phyloP scores from a whole-genome alignment of 2,888 invertebrate genomes.

The Calliphora vomitoria region DNA sequence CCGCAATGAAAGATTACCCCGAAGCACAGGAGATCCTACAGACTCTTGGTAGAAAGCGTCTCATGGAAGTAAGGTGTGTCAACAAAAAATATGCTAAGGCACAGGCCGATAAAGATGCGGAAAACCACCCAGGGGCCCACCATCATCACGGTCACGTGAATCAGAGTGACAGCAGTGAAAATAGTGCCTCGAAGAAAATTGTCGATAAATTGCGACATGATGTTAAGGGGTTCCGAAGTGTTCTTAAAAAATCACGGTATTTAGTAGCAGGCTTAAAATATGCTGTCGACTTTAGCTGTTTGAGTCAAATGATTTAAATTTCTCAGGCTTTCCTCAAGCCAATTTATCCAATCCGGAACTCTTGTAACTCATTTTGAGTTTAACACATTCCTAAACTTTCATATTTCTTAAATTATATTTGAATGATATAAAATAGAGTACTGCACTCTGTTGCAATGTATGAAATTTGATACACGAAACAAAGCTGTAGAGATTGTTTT shows the following conservation, averaged over 20 bases:
- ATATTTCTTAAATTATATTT: too few species aligned
- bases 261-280: slow-evolving; percentile 51
- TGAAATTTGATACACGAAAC: too few species aligned
- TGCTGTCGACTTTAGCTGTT: slow-evolving; percentile 54
- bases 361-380: background rate
- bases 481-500: too few species aligned
- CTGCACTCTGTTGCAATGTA: too few species aligned
- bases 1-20: slow-evolving; percentile 98
- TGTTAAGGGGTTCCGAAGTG: slow-evolving; percentile 90
- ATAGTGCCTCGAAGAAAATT: slow-evolving; percentile 90
- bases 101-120: slow-evolving; percentile 80
- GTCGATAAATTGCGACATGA: slow-evolving; percentile 94
- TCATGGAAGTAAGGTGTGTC: slow-evolving; percentile 92
- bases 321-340: background rate
- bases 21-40: slow-evolving; percentile 98
- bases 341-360: background rate
- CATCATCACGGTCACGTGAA: slow-evolving; percentile 79
- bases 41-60: slow-evolving; percentile 92
- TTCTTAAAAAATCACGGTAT: slow-evolving; percentile 86
- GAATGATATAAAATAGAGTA: too few species aligned
- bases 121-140: slow-evolving; percentile 74
- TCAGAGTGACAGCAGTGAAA: slow-evolving; percentile 83
- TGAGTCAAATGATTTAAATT: slow-evolving; percentile 8
- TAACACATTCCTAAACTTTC: background rate
- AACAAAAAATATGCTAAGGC: slow-evolving; percentile 84